Conservation (phyloP, 1,140 invertebrate species). For the Helicoverpa armigera region DNA sequence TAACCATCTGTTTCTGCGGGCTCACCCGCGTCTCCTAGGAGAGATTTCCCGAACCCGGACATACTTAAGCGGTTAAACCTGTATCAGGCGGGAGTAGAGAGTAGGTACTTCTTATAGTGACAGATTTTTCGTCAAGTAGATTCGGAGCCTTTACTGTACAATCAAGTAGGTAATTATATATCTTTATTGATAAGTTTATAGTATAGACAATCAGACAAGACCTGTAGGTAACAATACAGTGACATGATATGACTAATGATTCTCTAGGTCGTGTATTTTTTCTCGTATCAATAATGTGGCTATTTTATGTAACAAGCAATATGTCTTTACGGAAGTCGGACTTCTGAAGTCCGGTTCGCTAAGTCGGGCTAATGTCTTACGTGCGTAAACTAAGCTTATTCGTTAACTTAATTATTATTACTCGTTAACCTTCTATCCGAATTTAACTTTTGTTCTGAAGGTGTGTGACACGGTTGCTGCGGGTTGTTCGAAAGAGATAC, state of each 20-base stretch:
- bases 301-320: slow-evolving; percentile 12
- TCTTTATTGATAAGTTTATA: no score
- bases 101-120: no score
- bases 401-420: not conserved
- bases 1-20: no score
- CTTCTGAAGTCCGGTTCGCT: slow-evolving; percentile 19
- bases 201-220: not conserved
- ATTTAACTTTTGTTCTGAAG: slow-evolving; percentile 7
- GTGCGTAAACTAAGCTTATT: slow-evolving; percentile 8
- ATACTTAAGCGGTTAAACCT: no score
- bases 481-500: no score
- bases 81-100: no score
- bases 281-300: slow-evolving; percentile 14
- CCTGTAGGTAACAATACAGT: not conserved
- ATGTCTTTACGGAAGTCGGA: slow-evolving; percentile 9
- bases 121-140: no score
- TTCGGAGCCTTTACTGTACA: no score
- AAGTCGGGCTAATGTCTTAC: not conserved
- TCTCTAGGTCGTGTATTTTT: slow-evolving; percentile 17
- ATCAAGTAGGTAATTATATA: no score
- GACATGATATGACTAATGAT: slow-evolving; percentile 22
- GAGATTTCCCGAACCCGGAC: no score
- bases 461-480: not conserved
- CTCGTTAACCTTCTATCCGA: slow-evolving; percentile 23
- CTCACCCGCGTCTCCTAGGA: no score